Base-by-base conservation (phyloP, 2,888 invertebrate species). In the Idaea straminata region DNA sequence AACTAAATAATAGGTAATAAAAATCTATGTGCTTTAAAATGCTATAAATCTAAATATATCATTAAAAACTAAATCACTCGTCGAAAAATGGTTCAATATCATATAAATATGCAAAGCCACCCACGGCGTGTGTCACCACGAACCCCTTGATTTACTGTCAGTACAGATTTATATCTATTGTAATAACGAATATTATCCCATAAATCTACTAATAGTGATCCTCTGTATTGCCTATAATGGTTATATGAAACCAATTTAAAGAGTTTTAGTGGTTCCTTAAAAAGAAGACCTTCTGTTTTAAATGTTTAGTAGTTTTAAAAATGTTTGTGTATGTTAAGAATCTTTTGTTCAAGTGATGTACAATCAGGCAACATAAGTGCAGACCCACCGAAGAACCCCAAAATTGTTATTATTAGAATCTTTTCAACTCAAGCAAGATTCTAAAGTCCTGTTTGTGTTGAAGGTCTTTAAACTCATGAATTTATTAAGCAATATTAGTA, bases 91-190 rank as follows among this genome's bases (percentile, higher is more conserved):
- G 13, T 47, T 47, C 10, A 47, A 47, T 47, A 47, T 47, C 47
- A 13, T 47, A 5, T 47, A 47, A 47, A 47, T 47, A 86, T 87
- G 83, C 83, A 84, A 86, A 87, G 82, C 85, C 79, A 66, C 66
- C 67, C 64, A 61, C 64, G 69, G 63, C 67, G 70, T 74, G 69
- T 69, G 70, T 73, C 73, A 72, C 78, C 81, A 81, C 79, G 82
- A 66, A 64, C 81, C 81, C 82, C 68, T 66, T 65, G 70, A 73
- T 62, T 58, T 64, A 61, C 69, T 77, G 81, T 83, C 84, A 77
- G 73, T 72, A 79, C 78, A 75, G 76, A 86, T 86, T 82, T 81
- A 83, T 82, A 74, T 77, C 77, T 73, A 66, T 70, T 73, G 69
- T 69, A 74, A 77, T 77, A 73, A 74, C 72, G 72, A 74, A 79